These are phyloP conservation scores for Pocillopora grandis DNA, from an alignment of 92 coral and sea anemone species.

Conservation along the genomic window DNA sequence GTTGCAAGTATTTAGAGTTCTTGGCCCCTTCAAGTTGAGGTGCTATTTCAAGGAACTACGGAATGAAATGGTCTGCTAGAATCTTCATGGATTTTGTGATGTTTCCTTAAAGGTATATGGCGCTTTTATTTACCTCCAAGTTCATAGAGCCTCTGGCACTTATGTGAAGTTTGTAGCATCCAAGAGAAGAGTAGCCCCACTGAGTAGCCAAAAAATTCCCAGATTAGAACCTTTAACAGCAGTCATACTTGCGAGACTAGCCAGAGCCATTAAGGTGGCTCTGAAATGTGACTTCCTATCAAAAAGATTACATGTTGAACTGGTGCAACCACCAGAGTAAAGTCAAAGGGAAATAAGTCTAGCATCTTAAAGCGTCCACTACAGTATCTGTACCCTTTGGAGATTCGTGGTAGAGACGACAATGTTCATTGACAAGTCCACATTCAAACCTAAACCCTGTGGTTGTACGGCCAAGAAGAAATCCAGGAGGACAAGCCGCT, in stretches of 20 bases:
- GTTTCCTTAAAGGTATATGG: slow-evolving; percentile 9
- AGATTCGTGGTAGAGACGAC: background rate
- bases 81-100: slow-evolving; percentile 3
- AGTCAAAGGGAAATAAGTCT: background rate
- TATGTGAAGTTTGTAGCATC: slow-evolving; percentile 7
- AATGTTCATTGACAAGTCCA: background rate
- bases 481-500: slow-evolving; percentile 18
- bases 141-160: background rate
- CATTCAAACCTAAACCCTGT: background rate
- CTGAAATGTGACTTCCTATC: slow-evolving; percentile 4
- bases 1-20: background rate
- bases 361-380: slow-evolving; percentile 21
- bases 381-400: slow-evolving; percentile 19
- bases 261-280: background rate
- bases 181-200: slow-evolving; percentile 40
- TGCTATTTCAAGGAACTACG: background rate
- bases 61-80: background rate
- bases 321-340: slow-evolving; percentile 31
- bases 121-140: slow-evolving; percentile 13
- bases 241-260: slow-evolving; percentile 25
- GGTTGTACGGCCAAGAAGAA: slow-evolving; percentile 3
- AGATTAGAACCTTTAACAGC: slow-evolving; percentile 29
- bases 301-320: slow-evolving; percentile 10
- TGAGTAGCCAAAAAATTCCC: slow-evolving; percentile 14
- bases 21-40: slow-evolving; percentile 2